Evolutionary conservation across 2,113 vertebrate genomes (phyloP), one percentile per base, ranked within the genome.

Genomic region (Corythornis cristatus): DNA sequence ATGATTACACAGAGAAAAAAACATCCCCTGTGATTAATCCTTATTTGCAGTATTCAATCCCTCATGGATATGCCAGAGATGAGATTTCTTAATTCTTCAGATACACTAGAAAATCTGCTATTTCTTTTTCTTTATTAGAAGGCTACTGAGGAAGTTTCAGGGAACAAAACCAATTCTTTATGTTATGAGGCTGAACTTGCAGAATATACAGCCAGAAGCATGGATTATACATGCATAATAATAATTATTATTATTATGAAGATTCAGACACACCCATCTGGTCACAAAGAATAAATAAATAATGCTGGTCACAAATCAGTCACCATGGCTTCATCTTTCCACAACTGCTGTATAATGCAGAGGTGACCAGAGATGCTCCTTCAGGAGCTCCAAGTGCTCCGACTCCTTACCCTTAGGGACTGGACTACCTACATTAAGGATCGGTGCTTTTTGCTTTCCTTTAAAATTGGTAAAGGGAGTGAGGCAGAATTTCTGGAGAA

Each of bases 351-450:
- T 25, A 14, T 4, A 28, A 60, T 8, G 8, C 16, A 53, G 33
- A 72, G 4, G 4, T 22, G 17, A 8, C 3, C 15, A 35, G 15
- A 0, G 1, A 8, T 33, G 1, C 3, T 51, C 1, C 12, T 64
- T 81, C 33, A 51, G 43, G 8, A 82, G 22, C 19, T 84, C 37
- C 37, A 11, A 48, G 4, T 31, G 1, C 3, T 65, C 56, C 21
- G 21, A 20, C 7, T 51, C 72, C 26, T 58, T 18, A 67, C 1
- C 3, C 9, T 3, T 46, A 75, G 25, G 15, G 17, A 33, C 35
- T 23, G 15, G 43, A 19, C 16, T 58, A 4, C 33, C 8, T 57
- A 11, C 35, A 8, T 28, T 35, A 61, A 83, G 29, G 9, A 67
- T 3, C 11, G 12, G 6, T 4, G 7, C 11, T 3, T 65, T 73